Conservation (phyloP, 2,113 vertebrate species). For the Megalops atlanticus region DNA sequence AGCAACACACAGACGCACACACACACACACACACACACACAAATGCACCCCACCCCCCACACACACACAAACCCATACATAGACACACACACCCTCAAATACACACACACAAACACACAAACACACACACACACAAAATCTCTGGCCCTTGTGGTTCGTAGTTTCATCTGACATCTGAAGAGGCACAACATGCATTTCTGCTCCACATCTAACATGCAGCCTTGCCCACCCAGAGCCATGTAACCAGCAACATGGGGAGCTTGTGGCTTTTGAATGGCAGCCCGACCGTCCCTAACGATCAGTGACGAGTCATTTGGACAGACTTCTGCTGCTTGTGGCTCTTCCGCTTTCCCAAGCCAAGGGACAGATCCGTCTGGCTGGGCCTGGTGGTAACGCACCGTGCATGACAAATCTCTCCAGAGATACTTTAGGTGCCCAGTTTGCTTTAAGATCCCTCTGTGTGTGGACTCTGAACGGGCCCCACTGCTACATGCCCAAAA, state of each 20-base stretch:
- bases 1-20: not conserved
- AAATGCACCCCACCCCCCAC: not conserved
- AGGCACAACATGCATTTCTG: slow-evolving; percentile 58
- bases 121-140: slow-evolving; percentile 24
- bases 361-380: not conserved
- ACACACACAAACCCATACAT: not conserved
- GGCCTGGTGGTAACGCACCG: not conserved
- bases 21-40: slow-evolving; percentile 17
- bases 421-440: not conserved
- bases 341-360: not conserved
- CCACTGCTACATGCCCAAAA: no score
- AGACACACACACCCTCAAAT: slow-evolving; percentile 2
- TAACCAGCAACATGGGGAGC: slow-evolving; percentile 52
- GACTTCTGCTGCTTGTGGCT: slow-evolving; percentile 54
- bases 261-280: slow-evolving; percentile 55
- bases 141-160: slow-evolving; percentile 61
- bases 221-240: slow-evolving; percentile 55
- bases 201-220: slow-evolving; percentile 65
- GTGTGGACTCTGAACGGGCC: not conserved
- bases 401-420: no score
- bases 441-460: not conserved
- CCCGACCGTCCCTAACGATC: slow-evolving; percentile 61
- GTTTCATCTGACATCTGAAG: slow-evolving; percentile 60
- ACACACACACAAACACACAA: not conserved
- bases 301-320: slow-evolving; percentile 66